Conservation (phyloP, 2,113 vertebrate species). For the Microtus ochrogaster region DNA sequence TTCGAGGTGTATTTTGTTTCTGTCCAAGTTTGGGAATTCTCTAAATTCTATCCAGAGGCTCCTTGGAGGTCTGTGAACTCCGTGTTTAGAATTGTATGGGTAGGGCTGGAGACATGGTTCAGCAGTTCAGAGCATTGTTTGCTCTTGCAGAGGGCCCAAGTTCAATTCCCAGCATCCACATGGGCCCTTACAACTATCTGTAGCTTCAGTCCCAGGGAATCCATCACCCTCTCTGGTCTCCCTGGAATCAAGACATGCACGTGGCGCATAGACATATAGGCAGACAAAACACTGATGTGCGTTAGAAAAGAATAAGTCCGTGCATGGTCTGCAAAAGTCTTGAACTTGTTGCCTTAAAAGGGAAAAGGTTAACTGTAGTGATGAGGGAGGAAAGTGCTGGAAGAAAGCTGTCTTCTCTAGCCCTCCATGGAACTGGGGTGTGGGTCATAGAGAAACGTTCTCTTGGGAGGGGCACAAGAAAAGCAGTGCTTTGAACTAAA, state of each 20-base stretch:
- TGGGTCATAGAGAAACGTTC: not conserved
- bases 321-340: not conserved
- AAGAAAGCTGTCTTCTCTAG: not conserved
- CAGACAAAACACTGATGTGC: not conserved
- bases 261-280: not conserved
- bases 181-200: not conserved
- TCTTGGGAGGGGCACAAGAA: not conserved
- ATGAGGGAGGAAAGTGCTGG: not conserved
- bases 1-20: not conserved
- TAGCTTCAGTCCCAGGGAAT: not conserved
- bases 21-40: constrained; percentile 7
- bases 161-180: not conserved
- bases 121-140: not conserved
- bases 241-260: not conserved
- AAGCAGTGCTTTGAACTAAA: not conserved
- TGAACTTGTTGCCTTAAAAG: not conserved
- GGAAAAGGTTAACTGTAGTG: constrained; percentile 35
- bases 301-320: not conserved
- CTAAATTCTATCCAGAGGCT: not conserved
- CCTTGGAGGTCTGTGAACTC: not conserved
- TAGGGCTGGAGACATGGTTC: not conserved
- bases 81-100: not conserved
- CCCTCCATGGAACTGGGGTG: not conserved
- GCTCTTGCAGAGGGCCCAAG: not conserved
- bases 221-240: not conserved